These are phyloP conservation scores for Amaurobius ferox DNA, from an alignment of 2,888 invertebrate species.

Conservation along the genomic window DNA sequence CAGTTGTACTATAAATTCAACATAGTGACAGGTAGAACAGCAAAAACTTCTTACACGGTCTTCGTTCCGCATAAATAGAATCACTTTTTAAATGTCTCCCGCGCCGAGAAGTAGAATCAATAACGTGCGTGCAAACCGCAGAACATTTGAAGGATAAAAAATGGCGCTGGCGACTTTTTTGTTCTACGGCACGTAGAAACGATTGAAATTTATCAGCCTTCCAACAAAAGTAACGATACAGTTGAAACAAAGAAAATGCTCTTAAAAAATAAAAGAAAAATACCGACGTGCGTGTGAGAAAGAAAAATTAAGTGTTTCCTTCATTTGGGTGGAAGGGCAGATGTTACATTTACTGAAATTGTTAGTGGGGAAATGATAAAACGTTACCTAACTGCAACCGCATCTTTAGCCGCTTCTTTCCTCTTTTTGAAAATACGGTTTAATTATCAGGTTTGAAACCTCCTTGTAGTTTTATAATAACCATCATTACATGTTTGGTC, in stretches of 20 bases:
- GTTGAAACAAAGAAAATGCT: conserved; percentile 18
- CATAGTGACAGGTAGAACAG: background rate
- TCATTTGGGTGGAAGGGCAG: conserved; percentile 10
- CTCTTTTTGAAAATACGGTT: background rate
- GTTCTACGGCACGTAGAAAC: conserved; percentile 3
- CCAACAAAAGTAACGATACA: conserved; percentile 19
- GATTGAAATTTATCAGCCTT: conserved; percentile 23
- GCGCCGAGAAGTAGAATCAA: background rate
- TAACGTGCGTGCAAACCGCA: conserved; percentile 20
- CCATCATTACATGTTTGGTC: conserved; percentile 8
- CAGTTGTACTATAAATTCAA: background rate
- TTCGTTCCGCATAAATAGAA: conserved; percentile 4
- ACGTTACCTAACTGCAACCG: background rate
- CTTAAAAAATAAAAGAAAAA: conserved; percentile 6
- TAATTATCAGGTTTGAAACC: conserved; percentile 38
- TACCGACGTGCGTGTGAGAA: background rate
- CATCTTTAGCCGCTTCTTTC: background rate
- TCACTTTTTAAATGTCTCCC: conserved; percentile 17
- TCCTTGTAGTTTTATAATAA: conserved; percentile 29
- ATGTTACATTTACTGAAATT: conserved; percentile 32
- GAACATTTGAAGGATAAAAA: conserved; percentile 10
- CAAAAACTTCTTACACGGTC: background rate
- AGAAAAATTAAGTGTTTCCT: conserved; percentile 31
- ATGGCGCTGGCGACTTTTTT: conserved; percentile 6
- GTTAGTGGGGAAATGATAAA: conserved; percentile 5